A percentile compares a stretch with the other conserved stretches of the same genome.
phyloP scores from a whole-genome alignment of 2,797 vertebrate species.

The Pelobates cultripes region DNA sequence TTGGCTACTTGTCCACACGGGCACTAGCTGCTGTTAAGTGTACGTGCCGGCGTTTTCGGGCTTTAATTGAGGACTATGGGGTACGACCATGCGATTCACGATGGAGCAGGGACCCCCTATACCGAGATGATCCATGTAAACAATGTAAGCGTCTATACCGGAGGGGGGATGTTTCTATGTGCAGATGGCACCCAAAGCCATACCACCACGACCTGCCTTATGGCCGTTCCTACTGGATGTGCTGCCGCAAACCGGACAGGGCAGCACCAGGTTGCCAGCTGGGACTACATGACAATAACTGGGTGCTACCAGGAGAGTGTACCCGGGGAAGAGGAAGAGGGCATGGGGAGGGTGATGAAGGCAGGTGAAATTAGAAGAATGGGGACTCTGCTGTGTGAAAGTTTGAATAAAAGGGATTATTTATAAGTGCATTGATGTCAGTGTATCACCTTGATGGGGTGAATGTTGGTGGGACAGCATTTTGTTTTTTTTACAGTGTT shows the following conservation, averaged over 20 bases:
- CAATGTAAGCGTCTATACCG: constrained; percentile 91
- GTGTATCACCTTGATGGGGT: not conserved
- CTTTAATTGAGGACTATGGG: constrained; percentile 88
- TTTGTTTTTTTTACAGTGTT: no score
- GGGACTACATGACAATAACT: constrained; percentile 95
- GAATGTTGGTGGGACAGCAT: no score
- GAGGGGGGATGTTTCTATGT: constrained; percentile 92
- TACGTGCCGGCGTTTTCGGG: constrained; percentile 91
- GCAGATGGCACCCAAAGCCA: constrained; percentile 98
- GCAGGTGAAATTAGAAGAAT: constrained; percentile 61
- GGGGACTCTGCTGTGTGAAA: constrained; percentile 12
- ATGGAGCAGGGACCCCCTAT: constrained; percentile 92
- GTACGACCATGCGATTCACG: constrained; percentile 88
- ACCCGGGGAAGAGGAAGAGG: constrained; percentile 75
- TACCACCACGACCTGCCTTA: constrained; percentile 99
- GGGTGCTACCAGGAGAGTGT: constrained; percentile 84
- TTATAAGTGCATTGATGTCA: constrained; percentile 28
- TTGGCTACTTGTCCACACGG: constrained; percentile 88
- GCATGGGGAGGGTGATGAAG: constrained; percentile 73
- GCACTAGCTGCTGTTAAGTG: constrained; percentile 93
- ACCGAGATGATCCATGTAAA: constrained; percentile 95
- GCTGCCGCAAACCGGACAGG: constrained; percentile 88
- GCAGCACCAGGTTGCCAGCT: constrained; percentile 91
- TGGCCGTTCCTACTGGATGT: constrained; percentile 98
- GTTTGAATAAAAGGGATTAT: constrained; percentile 53